Conservation (phyloP, 2,113 vertebrate species). For the Cynopterus brachyotis region DNA sequence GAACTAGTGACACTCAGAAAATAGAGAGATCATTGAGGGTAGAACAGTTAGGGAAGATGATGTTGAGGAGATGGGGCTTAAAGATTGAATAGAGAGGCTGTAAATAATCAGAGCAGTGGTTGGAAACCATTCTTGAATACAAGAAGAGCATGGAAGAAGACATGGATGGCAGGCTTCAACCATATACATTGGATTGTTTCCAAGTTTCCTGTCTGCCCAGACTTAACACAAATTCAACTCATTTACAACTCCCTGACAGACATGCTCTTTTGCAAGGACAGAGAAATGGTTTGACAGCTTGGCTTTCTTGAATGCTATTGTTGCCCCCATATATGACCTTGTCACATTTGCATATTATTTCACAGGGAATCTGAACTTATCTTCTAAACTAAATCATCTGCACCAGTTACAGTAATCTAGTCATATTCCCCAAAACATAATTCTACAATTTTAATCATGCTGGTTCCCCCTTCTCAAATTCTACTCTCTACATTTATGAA, state of each 20-base stretch:
- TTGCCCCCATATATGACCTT: constrained; percentile 62
- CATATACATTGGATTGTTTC: constrained; percentile 44
- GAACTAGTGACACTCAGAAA: constrained; percentile 35
- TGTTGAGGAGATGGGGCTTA: neutral
- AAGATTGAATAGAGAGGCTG: neutral
- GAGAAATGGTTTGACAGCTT: constrained; percentile 71
- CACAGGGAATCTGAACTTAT: constrained; percentile 52
- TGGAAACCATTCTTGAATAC: neutral
- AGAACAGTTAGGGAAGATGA: neutral
- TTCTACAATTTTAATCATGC: neutral
- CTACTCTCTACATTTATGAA: neutral
- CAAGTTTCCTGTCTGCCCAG: constrained; percentile 54
- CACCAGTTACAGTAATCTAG: neutral
- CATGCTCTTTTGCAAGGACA: constrained; percentile 70
- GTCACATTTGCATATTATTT: constrained; percentile 72
- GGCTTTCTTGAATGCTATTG: constrained; percentile 62
- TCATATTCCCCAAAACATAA: neutral
- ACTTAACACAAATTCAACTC: constrained; percentile 69
- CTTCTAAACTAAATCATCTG: constrained; percentile 3
- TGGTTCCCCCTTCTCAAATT: neutral
- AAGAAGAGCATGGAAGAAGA: neutral
- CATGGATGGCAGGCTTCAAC: neutral
- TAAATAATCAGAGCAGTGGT: constrained; percentile 16
- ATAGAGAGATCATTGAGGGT: neutral
- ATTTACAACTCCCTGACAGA: constrained; percentile 72